Evolutionary conservation across 2,797 vertebrate species (phyloP), one percentile per base, ranked within the genome.

Genomic region (Gymnocypris eckloni): DNA sequence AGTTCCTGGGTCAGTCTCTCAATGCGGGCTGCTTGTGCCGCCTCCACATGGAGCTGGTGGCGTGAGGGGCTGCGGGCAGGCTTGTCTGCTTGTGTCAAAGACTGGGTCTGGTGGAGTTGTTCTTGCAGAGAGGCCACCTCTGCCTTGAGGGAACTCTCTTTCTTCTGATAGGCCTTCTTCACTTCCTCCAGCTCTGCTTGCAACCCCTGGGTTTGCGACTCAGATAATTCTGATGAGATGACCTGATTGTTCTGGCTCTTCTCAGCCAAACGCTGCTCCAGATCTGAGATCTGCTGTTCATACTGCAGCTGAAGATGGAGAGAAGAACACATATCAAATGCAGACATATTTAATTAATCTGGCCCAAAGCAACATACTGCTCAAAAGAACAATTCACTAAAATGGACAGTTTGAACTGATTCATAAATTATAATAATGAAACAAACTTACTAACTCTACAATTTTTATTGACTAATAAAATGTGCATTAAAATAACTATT

Each of bases 1-100:
- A 98, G 92, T 78, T 98, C 97, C 82, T 96, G 95, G 78, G 95
- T 97, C 45, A 99, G 92, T 67, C 95, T 94, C 39, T 95, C 93
- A 15, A 98, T 87, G 50, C 92, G 95, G 39, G 92, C 88, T 22
- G 95, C 94, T 41, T 94, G 91, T 0, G 95, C 95, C 22, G 93
- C 95, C 78, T 97, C 96, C 0, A 94, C 87, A 52, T 95, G 95
- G 15, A 76, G 90, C 86, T 94, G 93, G 86, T 92, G 93, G 5
- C 93, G 90, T 25, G 89, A 79, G 1, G 93, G 93, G 87, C 94
- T 94, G 2, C 43, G 87, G 61, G 39, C 84, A 6, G 61, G 73
- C 78, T 86, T 91, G 39, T 84, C 66, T 70, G 69, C 2, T 41
- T 82, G 41, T 1, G 72, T 28, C 73, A 45, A 82, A 45, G 48